Percentiles rank a stretch among this genome's conserved stretches.
Evolutionary conservation across 2,797 vertebrate genomes (phyloP).

Genomic region (Alfaro cultratus): DNA sequence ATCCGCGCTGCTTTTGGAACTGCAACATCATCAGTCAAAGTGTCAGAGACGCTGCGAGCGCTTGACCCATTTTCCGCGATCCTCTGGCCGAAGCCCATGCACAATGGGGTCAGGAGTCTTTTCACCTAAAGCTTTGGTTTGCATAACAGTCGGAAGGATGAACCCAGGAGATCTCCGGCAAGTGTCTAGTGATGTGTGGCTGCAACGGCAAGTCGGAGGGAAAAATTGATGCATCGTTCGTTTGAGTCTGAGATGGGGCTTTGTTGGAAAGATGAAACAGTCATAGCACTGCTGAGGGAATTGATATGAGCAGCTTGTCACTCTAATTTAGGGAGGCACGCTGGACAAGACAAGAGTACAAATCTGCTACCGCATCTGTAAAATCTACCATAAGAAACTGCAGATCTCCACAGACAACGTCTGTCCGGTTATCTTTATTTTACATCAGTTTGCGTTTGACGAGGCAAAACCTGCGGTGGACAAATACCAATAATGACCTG

Average conservation of each 20-base stretch:
- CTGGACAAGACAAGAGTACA: conserved; percentile 29
- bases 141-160: conserved; percentile 40
- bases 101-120: conserved; percentile 65
- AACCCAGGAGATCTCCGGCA: conserved; percentile 28
- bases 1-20: conserved; percentile 20
- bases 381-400: conserved; percentile 13
- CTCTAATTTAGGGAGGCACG: conserved; percentile 34
- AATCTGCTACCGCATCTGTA: conserved; percentile 40
- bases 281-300: conserved; percentile 32
- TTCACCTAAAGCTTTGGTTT: conserved; percentile 55
- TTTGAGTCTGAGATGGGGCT: conserved; percentile 28
- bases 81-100: conserved; percentile 52
- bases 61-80: conserved; percentile 64
- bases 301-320: conserved; percentile 54
- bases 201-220: conserved; percentile 22
- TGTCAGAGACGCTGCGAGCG: conserved; percentile 43
- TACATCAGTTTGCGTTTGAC: conserved; percentile 25
- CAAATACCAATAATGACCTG: conserved; percentile 23
- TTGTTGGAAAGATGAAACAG: conserved; percentile 42
- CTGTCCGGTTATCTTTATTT: conserved; percentile 33
- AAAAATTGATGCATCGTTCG: conserved; percentile 30
- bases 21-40: conserved; percentile 37
- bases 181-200: conserved; percentile 28
- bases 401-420: conserved; percentile 33
- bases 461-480: conserved; percentile 16